Conservation (phyloP, 2,888 invertebrate genomes). For the Tetragonisca angustula region DNA sequence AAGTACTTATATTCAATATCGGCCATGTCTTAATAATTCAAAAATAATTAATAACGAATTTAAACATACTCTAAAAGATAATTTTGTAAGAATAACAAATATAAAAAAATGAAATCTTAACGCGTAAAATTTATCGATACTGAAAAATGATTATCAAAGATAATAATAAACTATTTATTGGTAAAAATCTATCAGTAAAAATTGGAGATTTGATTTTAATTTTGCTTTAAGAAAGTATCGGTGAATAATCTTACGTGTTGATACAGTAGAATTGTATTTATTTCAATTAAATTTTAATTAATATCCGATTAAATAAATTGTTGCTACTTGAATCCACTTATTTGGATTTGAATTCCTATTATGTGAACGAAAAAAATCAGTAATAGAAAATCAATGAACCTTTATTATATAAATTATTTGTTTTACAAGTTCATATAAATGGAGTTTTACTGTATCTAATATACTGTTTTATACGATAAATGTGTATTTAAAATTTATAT, state of each 20-base stretch:
- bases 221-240: background rate
- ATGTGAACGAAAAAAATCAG: no score
- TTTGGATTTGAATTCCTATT: no score
- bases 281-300: no score
- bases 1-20: constrained; percentile 31
- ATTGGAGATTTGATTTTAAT: background rate
- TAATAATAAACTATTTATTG: background rate
- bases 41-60: background rate
- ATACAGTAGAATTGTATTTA: background rate
- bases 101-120: background rate
- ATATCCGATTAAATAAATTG: no score
- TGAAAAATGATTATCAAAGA: background rate
- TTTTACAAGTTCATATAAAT: no score
- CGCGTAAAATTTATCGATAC: constrained; percentile 1
- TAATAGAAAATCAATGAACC: no score
- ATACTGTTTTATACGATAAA: background rate
- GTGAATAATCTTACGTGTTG: constrained; percentile 14
- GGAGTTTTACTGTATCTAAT: background rate
- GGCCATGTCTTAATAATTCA: background rate
- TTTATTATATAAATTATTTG: no score
- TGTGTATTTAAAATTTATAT: constrained; percentile 12
- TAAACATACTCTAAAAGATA: background rate
- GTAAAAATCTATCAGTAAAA: no score
- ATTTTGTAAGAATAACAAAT: constrained; percentile 6
- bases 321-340: no score